Evolutionary conservation across 2,888 invertebrate species (phyloP).

Genomic region (Cheilosia vernalis): DNA sequence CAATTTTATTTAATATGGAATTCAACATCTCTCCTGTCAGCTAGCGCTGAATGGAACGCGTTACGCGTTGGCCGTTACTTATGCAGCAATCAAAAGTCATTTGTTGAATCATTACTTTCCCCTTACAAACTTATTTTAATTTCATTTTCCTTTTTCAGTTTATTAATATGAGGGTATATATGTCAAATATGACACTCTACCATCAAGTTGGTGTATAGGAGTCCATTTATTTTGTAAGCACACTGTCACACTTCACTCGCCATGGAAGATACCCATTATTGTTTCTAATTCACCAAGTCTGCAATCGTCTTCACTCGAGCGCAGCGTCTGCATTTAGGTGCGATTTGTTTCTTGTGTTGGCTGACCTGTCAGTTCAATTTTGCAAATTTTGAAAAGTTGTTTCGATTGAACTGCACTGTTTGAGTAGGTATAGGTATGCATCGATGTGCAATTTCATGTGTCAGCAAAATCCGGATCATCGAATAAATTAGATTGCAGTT

Average conservation of each 20-base stretch:
- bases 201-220: too few species aligned
- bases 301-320: constrained; percentile 25
- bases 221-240: constrained; percentile 17
- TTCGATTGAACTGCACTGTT: constrained; percentile 27
- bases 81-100: too few species aligned
- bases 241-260: constrained; percentile 27
- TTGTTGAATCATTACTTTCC: too few species aligned
- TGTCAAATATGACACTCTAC: too few species aligned
- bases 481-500: constrained; percentile 65
- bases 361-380: constrained; percentile 13
- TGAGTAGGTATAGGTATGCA: not conserved
- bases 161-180: too few species aligned
- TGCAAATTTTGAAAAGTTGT: constrained; percentile 58
- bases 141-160: too few species aligned
- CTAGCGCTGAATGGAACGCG: too few species aligned
- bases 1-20: too few species aligned
- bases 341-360: constrained; percentile 32
- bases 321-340: constrained; percentile 26
- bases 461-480: constrained; percentile 8
- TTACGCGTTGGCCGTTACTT: too few species aligned
- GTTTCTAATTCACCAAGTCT: constrained; percentile 29
- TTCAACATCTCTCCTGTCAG: too few species aligned
- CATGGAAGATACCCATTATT: constrained; percentile 25
- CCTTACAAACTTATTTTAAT: too few species aligned
- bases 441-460: constrained; percentile 11